Evolutionary conservation across 1,140 invertebrate species (phyloP).

Genomic region (Meloidogyne exigua): DNA sequence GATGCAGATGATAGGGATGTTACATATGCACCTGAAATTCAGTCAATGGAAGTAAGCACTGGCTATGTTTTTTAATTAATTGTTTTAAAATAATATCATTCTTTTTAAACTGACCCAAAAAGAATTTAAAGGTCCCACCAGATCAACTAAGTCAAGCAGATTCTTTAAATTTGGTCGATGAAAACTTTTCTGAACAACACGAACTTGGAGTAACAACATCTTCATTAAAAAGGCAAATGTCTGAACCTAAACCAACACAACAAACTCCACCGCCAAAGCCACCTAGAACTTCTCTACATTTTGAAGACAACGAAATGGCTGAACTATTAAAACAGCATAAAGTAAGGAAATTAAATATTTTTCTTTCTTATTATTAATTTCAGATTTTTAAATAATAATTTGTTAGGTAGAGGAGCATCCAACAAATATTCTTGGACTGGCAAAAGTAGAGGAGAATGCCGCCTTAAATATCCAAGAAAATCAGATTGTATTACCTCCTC

Average conservation of each 20-base stretch:
- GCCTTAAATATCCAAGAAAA: background rate
- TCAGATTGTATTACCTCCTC: background rate
- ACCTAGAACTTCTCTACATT: background rate
- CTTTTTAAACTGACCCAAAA: background rate
- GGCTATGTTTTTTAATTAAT: no score
- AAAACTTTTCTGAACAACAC: conserved; percentile 24
- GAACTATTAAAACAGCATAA: background rate
- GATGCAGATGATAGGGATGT: conserved; percentile 54
- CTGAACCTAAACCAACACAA: background rate
- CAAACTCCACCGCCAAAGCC: background rate
- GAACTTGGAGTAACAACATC: background rate
- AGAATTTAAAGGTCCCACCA: conserved; percentile 43
- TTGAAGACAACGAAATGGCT: conserved; percentile 4
- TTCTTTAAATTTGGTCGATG: conserved; percentile 38
- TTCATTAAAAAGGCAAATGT: background rate
- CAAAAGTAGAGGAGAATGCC: background rate
- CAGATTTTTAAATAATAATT: background rate
- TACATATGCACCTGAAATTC: conserved; percentile 59
- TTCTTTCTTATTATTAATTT: background rate
- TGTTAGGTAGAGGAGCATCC: background rate
- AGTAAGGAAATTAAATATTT: background rate
- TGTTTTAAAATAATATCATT: background rate
- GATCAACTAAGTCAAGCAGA: conserved; percentile 57
- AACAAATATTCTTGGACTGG: background rate
- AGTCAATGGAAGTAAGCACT: conserved; percentile 45